Conservation (phyloP, 2,797 vertebrate genomes). For the Amblyopsis hoosieri region DNA sequence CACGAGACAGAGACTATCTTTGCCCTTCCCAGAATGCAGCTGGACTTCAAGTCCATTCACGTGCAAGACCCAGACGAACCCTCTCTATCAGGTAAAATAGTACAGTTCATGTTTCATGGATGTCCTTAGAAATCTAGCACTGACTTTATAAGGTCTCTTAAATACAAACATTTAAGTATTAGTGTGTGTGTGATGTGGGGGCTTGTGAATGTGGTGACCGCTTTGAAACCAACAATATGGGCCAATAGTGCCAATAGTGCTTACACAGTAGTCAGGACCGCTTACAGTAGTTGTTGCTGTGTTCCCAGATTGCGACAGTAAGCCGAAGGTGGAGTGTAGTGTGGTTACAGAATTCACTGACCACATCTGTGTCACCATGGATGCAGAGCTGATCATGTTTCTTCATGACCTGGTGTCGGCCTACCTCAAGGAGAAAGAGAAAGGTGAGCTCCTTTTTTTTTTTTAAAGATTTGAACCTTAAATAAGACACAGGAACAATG, state of each 20-base stretch:
- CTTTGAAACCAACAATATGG: no score
- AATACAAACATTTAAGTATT: no score
- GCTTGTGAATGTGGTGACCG: no score
- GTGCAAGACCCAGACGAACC: slow-evolving; percentile 95
- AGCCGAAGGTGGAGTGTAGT: slow-evolving; percentile 98
- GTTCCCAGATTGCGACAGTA: slow-evolving; percentile 79
- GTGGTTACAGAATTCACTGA: slow-evolving; percentile 99
- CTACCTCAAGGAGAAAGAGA: slow-evolving; percentile 98
- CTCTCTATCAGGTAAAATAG: slow-evolving; percentile 83
- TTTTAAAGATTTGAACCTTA: no score
- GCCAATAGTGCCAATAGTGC: no score
- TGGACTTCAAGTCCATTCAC: slow-evolving; percentile 98
- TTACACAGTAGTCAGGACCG: no score
- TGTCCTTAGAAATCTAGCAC: no score
- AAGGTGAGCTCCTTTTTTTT: slow-evolving; percentile 77
- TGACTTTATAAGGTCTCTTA: no score
- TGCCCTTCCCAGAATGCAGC: slow-evolving; percentile 96
- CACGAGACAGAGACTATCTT: slow-evolving; percentile 99
- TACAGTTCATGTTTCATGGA: no score
- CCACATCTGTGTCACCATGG: slow-evolving; percentile 99
- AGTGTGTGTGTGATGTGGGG: no score
- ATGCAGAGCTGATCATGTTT: slow-evolving; percentile 98
- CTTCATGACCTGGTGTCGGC: slow-evolving; percentile 98
- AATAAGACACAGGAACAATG: no score
- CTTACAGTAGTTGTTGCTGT: background rate